Conservation (phyloP, 1,140 invertebrate species). For the Pseudachorutes palmiensis region DNA sequence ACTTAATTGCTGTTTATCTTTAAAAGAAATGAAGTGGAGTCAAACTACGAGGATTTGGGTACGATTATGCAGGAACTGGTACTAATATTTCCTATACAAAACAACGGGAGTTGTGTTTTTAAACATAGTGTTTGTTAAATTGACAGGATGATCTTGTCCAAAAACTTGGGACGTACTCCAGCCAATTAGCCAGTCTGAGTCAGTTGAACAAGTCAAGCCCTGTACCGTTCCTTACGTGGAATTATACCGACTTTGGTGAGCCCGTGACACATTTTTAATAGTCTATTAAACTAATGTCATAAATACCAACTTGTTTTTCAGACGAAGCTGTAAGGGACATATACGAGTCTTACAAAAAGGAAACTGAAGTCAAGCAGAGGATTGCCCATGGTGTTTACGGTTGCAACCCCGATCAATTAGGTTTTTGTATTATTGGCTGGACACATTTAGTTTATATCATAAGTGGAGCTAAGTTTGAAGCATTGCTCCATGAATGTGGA, state of each 20-base stretch:
- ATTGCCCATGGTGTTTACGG: not conserved
- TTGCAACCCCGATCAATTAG: not conserved
- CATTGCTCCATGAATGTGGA: conserved; percentile 6
- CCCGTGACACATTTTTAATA: too few species aligned
- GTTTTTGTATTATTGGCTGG: conserved; percentile 3
- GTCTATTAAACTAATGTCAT: too few species aligned
- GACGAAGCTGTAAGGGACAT: not conserved
- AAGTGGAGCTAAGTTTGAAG: not conserved
- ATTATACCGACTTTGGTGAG: conserved; percentile 1
- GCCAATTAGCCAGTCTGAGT: not conserved
- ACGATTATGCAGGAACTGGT: conserved; percentile 7
- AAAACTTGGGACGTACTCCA: not conserved
- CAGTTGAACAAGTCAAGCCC: not conserved
- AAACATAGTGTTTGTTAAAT: not conserved
- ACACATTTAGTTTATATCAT: not conserved
- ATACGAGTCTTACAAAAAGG: not conserved
- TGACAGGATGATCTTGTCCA: not conserved
- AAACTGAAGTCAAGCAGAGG: not conserved
- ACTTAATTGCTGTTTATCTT: not conserved
- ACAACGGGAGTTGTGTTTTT: not conserved
- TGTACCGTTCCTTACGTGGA: conserved; percentile 11
- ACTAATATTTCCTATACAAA: not conserved
- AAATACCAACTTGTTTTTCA: too few species aligned
- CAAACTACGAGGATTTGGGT: conserved; percentile 17
- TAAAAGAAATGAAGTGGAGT: not conserved